Base-by-base conservation (phyloP, 2,888 invertebrate genomes). In the Cephus nigrinus region DNA sequence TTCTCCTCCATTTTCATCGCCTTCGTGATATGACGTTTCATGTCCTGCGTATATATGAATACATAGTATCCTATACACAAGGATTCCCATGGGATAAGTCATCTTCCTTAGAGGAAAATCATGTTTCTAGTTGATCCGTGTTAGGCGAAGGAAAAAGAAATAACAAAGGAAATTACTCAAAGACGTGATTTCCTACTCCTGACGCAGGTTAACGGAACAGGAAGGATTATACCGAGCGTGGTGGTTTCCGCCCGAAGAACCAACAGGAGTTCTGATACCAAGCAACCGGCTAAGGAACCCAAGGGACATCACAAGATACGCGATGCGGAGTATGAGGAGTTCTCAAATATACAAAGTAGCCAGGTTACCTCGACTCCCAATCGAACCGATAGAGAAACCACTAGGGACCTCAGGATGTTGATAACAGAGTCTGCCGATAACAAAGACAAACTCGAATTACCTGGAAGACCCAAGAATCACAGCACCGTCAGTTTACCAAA, bases 401-500 rank as follows among this genome's bases (percentile, higher is more conserved):
- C 71, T 33, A 74, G 31, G 34, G 73, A 80, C 34, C 72, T 78
- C 75, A 74, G 75, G 69, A 79, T 76, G 74, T 77, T 75, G 32
- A 36, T 78, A 23, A 73, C 71, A 33, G 40, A 72, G 68, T 55
- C 73, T 32, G 68, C 40, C 69, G 76, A 82, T 78, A 81, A 84
- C 82, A 80, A 76, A 80, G 80, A 78, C 35, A 72, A 73, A 40
- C 75, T 75, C 15, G 68, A 78, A 32, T 34, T 71, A 33, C 71
- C 71, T 33, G 71, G 32, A 71, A 88, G 92, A 82, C 89, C 88
- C 78, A 93, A 93, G 86, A 93, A 92, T 83, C 88, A 91, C 76
- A 93, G 93, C 74, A 92, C 93, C 4, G 91, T 92, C 77, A 93
- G 93, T 31, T 86, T 93, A 78, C 93, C 93, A 30, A 93, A 93